Base-by-base conservation (phyloP, 2,888 invertebrate genomes). In the Stenodema calcarata region DNA sequence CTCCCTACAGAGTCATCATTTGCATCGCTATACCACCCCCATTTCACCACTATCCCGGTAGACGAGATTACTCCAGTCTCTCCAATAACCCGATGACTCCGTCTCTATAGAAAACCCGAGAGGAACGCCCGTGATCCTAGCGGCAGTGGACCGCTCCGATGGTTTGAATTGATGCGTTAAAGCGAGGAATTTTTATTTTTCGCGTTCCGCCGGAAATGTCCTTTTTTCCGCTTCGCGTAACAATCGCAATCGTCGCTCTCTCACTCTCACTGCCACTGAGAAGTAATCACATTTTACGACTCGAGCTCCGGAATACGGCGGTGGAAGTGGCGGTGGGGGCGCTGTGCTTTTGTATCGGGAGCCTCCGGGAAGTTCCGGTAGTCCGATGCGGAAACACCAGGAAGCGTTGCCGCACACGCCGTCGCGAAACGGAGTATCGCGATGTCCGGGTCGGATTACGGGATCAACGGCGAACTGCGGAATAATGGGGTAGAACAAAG, bases 11-110 rank as follows among this genome's bases (percentile, higher is more conserved):
- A 35, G 2, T 4, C 35, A 35, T 35, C 35, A 35, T 35, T 35
- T 2, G 35, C 7, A 35, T 4, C 90, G 90, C 4, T 90, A 90
- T 62, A 81, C 89, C 30, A 89, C 89, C 0, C 89, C 90, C 9
- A 11, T 35, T 35, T 35, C 35, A 35, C 7, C 35, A 35, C 35
- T 4, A 7, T 35, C 35, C 2, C 35, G 35, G 35, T 7, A 35
- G 35, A 35, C 35, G 35, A 4, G 35, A 35, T 35, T 35, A 35
- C 35, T 7, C 35, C 35, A 35, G 35, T 35, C 35, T 4, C 7
- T 35, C 35, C 35, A 35, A 62, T 1, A n/a, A 50, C 62, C 12
- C 62, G 18, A 27, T 62, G 62, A 18, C 54, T 16, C 54, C 54
- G 11, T 62, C 62, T 18, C 62, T 62, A 23, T 62, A 62, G 62